Conservation (phyloP, 2,797 vertebrate genomes). For the Xyrichtys novacula region DNA sequence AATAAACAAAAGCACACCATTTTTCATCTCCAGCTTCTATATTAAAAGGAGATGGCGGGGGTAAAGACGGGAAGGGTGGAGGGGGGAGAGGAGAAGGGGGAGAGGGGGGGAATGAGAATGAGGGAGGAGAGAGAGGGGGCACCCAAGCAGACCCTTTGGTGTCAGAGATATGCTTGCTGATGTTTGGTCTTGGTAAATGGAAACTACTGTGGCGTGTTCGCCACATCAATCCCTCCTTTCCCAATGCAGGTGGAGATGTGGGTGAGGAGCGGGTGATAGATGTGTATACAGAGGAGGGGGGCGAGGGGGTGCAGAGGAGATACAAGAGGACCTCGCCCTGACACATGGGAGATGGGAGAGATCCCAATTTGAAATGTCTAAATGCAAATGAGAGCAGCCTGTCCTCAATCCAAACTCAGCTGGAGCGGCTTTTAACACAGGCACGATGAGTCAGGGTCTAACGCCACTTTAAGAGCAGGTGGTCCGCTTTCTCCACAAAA, state of each 20-base stretch:
- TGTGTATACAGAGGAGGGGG: constrained; percentile 15
- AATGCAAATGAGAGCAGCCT: constrained; percentile 16
- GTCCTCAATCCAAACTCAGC: not conserved
- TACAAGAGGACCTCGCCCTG: constrained; percentile 22
- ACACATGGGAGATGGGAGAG: constrained; percentile 9
- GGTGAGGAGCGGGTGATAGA: constrained; percentile 33
- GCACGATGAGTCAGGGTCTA: not conserved
- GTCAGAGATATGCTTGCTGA: constrained; percentile 74
- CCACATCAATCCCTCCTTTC: constrained; percentile 65
- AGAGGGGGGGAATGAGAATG: constrained; percentile 14
- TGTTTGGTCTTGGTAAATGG: constrained; percentile 78
- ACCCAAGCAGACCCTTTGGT: constrained; percentile 70
- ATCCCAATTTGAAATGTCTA: constrained; percentile 13
- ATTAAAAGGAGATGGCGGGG: constrained; percentile 73
- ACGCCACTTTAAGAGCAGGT: no score
- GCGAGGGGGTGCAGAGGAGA: constrained; percentile 17
- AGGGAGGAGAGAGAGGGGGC: constrained; percentile 41
- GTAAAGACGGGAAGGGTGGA: not conserved
- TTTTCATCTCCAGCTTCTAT: constrained; percentile 82
- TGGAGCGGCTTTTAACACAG: not conserved
- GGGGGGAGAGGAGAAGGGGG: not conserved
- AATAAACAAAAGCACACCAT: constrained; percentile 85
- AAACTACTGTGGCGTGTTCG: constrained; percentile 71
- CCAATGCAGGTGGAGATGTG: constrained; percentile 46
- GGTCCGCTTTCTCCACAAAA: no score